Evolutionary conservation across 2,797 vertebrate species (phyloP).

Genomic region (Enteromius argenteus): DNA sequence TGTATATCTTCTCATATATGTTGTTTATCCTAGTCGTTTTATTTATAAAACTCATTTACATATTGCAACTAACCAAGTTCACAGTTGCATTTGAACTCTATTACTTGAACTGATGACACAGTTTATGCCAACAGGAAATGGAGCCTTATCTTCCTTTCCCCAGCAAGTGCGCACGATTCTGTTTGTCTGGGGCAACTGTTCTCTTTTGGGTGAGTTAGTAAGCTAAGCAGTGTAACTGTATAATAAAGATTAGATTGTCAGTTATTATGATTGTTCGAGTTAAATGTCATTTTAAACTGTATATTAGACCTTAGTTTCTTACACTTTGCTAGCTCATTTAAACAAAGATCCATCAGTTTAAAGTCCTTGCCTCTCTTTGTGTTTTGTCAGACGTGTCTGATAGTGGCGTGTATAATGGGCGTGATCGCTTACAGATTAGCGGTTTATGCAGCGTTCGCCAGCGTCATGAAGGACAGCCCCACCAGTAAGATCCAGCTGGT

Average conservation of each 20-base stretch:
- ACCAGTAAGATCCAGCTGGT: slow-evolving; percentile 83
- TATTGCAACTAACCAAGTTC: not conserved
- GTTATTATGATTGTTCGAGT: not conserved
- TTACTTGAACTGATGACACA: not conserved
- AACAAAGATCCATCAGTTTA: not conserved
- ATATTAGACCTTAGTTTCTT: not conserved
- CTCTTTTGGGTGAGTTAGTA: slow-evolving; percentile 79
- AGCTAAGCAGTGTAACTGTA: not conserved
- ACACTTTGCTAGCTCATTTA: not conserved
- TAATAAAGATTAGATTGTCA: not conserved
- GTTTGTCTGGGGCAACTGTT: slow-evolving; percentile 78
- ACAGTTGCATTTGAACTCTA: not conserved
- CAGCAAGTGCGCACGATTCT: slow-evolving; percentile 79
- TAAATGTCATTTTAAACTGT: not conserved
- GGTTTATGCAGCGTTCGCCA: slow-evolving; percentile 92
- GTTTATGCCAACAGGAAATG: slow-evolving; percentile 75
- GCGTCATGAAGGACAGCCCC: slow-evolving; percentile 89
- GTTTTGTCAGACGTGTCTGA: slow-evolving; percentile 84
- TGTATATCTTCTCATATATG: too few relatives aligned
- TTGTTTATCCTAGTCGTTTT: not conserved
- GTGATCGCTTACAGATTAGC: slow-evolving; percentile 96
- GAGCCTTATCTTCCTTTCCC: slow-evolving; percentile 79
- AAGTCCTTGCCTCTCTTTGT: slow-evolving; percentile 5
- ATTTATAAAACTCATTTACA: not conserved
- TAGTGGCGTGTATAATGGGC: slow-evolving; percentile 92